Conservation (phyloP, 1,140 invertebrate genomes). For the Pinna nobilis region DNA sequence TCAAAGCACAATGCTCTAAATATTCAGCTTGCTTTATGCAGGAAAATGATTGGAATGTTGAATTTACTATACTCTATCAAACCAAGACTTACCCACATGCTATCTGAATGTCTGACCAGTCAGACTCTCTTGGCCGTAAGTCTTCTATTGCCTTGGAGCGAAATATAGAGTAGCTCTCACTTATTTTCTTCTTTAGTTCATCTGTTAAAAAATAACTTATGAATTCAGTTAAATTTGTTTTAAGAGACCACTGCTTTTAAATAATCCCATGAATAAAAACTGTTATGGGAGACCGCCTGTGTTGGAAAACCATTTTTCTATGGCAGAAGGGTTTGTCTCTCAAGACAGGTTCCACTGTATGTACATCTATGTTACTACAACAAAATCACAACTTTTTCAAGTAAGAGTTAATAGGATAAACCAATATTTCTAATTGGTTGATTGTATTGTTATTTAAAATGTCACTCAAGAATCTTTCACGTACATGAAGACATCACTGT, state of each 20-base stretch:
- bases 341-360: no score
- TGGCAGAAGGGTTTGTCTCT: no score
- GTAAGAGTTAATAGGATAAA: background rate
- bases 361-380: background rate
- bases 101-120: constrained; percentile 71
- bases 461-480: no score
- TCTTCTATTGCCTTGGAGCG: constrained; percentile 73
- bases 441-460: no score
- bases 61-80: no score
- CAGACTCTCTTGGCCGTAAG: constrained; percentile 62
- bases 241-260: background rate
- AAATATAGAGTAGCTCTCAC: constrained; percentile 74
- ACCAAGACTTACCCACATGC: constrained; percentile 65
- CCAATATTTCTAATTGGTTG: background rate
- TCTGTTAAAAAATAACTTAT: constrained; percentile 60
- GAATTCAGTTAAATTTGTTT: background rate
- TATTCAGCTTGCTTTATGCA: no score
- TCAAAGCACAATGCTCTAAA: background rate
- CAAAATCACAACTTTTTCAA: background rate
- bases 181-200: constrained; percentile 75
- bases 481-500: no score
- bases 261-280: no score
- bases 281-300: no score
- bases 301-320: no score
- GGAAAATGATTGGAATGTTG: no score